Conservation (phyloP, 2,797 vertebrate species). For the Chelmon rostratus region DNA sequence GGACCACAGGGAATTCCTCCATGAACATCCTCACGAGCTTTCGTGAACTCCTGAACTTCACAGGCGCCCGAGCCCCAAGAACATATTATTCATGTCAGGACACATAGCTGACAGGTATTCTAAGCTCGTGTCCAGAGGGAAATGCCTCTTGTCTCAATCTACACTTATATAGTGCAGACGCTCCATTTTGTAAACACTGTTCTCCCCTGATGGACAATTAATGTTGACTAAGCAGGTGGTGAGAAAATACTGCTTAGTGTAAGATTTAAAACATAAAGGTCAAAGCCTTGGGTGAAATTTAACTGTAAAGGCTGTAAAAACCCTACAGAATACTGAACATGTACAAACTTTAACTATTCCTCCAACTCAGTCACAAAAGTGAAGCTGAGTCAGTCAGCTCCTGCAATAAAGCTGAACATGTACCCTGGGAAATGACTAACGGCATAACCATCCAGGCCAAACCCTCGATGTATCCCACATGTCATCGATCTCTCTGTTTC, state of each 20-base stretch:
- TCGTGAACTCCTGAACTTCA: conserved; percentile 36
- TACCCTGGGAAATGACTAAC: conserved; percentile 74
- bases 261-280: conserved; percentile 8
- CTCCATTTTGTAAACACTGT: conserved; percentile 10
- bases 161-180: background rate
- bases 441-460: conserved; percentile 62
- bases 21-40: conserved; percentile 35
- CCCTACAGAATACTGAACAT: background rate
- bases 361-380: conserved; percentile 17
- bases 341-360: background rate
- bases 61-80: background rate
- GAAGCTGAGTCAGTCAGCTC: conserved; percentile 31
- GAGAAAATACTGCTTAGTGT: conserved; percentile 12
- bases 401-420: conserved; percentile 32
- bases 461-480: conserved; percentile 75
- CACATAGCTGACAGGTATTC: conserved; percentile 52
- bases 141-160: conserved; percentile 36
- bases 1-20: conserved; percentile 43
- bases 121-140: conserved; percentile 31
- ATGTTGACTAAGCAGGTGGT: conserved; percentile 6
- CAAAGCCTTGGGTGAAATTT: conserved; percentile 4
- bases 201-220: background rate
- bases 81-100: conserved; percentile 40
- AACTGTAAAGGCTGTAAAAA: conserved; percentile 3
- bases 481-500: conserved; percentile 63